Percentiles rank a stretch among this genome's conserved stretches.
Evolutionary conservation across 2,888 invertebrate genomes (phyloP).

Genomic region (Heliconius ethilla): DNA sequence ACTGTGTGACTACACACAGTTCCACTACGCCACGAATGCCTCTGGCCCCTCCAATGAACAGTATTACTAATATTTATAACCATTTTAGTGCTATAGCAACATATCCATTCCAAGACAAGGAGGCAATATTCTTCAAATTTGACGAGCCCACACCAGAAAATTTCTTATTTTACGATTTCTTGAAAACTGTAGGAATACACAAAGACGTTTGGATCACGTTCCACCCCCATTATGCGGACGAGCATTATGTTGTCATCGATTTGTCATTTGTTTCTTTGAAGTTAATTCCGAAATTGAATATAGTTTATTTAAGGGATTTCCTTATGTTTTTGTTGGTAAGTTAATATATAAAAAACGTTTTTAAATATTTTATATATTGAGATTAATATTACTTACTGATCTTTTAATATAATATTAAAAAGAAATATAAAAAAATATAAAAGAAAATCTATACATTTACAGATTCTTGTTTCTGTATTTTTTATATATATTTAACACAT

Average conservation of each 20-base stretch:
- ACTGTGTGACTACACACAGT: too few species aligned
- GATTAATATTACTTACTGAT: background rate
- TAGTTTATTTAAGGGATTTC: constrained; percentile 68
- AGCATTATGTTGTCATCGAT: constrained; percentile 67
- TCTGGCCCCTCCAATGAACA: too few species aligned
- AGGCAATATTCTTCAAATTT: constrained; percentile 64
- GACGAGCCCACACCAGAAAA: constrained; percentile 60
- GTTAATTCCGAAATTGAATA: constrained; percentile 63
- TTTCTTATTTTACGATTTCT: constrained; percentile 61
- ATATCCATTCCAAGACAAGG: constrained; percentile 56
- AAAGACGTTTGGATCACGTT: constrained; percentile 63
- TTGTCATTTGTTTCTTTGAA: constrained; percentile 60
- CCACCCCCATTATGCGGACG: constrained; percentile 55
- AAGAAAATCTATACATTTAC: too few species aligned
- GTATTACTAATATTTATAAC: constrained; percentile 12
- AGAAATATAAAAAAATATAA: too few species aligned
- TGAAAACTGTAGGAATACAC: constrained; percentile 62
- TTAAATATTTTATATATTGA: background rate
- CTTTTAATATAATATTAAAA: background rate
- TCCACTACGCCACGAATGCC: too few species aligned
- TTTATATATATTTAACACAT: too few species aligned
- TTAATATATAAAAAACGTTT: constrained; percentile 24
- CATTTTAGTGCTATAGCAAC: constrained; percentile 57
- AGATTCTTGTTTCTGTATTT: too few species aligned
- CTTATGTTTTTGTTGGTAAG: constrained; percentile 66